These are phyloP conservation scores for Gymnothorax javanicus DNA, from an alignment of 2,797 vertebrate species.

Conservation along the genomic window DNA sequence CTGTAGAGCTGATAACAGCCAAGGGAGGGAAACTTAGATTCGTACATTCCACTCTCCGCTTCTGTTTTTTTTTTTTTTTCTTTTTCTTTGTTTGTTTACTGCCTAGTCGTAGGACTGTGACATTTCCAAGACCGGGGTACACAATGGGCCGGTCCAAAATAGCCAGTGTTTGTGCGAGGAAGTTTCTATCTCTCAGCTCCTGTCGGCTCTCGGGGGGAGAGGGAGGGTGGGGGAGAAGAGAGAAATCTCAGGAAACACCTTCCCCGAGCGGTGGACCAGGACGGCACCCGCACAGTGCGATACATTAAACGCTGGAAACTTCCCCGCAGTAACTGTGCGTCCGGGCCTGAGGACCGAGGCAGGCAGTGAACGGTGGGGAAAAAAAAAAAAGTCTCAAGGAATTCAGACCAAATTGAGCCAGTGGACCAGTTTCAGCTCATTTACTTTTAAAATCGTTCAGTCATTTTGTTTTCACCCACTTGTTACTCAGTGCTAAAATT, in stretches of 20 bases:
- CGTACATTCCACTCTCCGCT: neutral
- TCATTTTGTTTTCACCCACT: neutral
- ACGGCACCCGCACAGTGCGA: conserved; percentile 64
- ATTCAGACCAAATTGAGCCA: conserved; percentile 26
- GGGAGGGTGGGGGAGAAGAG: conserved; percentile 39
- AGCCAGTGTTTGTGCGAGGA: conserved; percentile 70
- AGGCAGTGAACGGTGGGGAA: conserved; percentile 38
- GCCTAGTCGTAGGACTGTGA: conserved; percentile 38
- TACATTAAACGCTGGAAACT: conserved; percentile 71
- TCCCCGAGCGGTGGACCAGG: conserved; percentile 51
- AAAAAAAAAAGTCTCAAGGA: conserved; percentile 34
- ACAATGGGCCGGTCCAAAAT: conserved; percentile 68
- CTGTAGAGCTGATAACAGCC: neutral
- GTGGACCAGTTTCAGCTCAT: neutral
- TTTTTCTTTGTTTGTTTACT: neutral
- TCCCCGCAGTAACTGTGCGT: conserved; percentile 58
- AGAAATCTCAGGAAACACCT: conserved; percentile 80
- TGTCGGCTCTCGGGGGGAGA: conserved; percentile 60
- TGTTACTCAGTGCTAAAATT: conserved; percentile 5
- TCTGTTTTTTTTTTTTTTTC: neutral
- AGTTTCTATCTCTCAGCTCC: conserved; percentile 69
- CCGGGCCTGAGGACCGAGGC: conserved; percentile 47
- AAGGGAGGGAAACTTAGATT: neutral
- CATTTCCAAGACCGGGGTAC: conserved; percentile 58
- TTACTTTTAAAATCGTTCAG: neutral